Evolutionary conservation across 1,140 invertebrate species (phyloP), one percentile per base, ranked within the genome.

Genomic region (Drosophila triauraria): DNA sequence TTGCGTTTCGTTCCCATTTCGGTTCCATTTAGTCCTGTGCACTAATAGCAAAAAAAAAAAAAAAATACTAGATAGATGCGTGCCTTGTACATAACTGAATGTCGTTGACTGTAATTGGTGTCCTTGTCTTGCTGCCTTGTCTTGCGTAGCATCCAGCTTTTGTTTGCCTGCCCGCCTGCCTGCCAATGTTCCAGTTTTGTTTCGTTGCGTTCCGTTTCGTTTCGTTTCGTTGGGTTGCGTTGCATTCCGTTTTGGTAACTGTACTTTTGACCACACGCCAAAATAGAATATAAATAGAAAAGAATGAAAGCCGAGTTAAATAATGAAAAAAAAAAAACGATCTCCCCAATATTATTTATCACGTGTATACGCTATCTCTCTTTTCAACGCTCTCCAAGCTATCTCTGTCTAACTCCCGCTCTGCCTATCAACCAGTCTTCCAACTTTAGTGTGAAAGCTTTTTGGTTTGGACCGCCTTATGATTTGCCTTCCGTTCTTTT

Each of bases 121-220:
- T 65, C 27, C 62, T 62, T 65, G 60, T 51, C 56, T 61, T 62
- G 51, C 46, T 79, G 78, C 62, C 62, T 74, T 35, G 48, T 56
- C 56, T 54, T 83, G 76, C 51, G 54, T 84, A 84, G 62, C 61
- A 54, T 67, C 79, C 65, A 69, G 71, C 50, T 76, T 77, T 60
- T 50, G 25, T 67, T 78, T 67, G 59, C 54, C 40, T 78, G 60
- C 44, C 63, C 20, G 56, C 56, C 56, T 80, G 78, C 71, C 53
- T 63, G 54, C 53, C 17, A 44, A 47, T 57, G 44, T 78, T 78
- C 25, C 27, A 60, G 9, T 72, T 72, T 23, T 4, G 17, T 68
- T 57, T 4, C 17, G 32, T 67, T 59, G 15, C 60, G 48, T 20
- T 59, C 20, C 60, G 48, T 75, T 75, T 42, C 23, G 57, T 75